These are phyloP conservation scores for Neomicropteryx cornuta DNA, from an alignment of 1,140 invertebrate species.

Conservation along the genomic window DNA sequence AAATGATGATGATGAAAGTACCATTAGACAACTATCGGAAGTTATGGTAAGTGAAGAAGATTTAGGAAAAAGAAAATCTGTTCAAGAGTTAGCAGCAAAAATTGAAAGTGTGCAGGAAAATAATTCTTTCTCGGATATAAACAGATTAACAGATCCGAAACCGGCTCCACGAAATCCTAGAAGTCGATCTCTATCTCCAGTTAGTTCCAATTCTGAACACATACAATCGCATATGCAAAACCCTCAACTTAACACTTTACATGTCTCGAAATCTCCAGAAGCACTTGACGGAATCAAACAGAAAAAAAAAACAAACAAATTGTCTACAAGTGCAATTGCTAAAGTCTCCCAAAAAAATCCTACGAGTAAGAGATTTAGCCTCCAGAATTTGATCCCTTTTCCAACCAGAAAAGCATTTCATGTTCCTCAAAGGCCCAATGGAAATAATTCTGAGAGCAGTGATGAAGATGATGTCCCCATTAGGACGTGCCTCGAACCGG, in stretches of 20 bases:
- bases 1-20: constrained; percentile 12
- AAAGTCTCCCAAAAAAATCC: constrained; percentile 30
- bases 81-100: constrained; percentile 46
- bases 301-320: too few species aligned
- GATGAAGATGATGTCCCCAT: constrained; percentile 45
- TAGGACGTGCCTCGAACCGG: constrained; percentile 34
- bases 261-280: constrained; percentile 32
- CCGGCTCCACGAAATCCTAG: constrained; percentile 9
- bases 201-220: too few species aligned
- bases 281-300: too few species aligned
- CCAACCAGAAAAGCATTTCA: constrained; percentile 38
- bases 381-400: constrained; percentile 37
- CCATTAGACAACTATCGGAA: not conserved
- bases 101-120: constrained; percentile 37
- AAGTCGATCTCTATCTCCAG: constrained; percentile 10
- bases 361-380: constrained; percentile 37
- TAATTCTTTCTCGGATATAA: constrained; percentile 18
- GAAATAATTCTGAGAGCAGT: constrained; percentile 42
- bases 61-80: constrained; percentile 37
- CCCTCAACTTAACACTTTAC: constrained; percentile 20
- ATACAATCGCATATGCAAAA: constrained; percentile 18
- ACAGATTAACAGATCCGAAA: constrained; percentile 17
- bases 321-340: constrained; percentile 18
- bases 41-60: constrained; percentile 19
- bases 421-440: constrained; percentile 33